A percentile compares a stretch with the other conserved stretches of the same genome.
These are phyloP conservation scores for Microctenopoma steveboyesi DNA, from an alignment of 2,797 vertebrate genomes.

Conservation along the genomic window DNA sequence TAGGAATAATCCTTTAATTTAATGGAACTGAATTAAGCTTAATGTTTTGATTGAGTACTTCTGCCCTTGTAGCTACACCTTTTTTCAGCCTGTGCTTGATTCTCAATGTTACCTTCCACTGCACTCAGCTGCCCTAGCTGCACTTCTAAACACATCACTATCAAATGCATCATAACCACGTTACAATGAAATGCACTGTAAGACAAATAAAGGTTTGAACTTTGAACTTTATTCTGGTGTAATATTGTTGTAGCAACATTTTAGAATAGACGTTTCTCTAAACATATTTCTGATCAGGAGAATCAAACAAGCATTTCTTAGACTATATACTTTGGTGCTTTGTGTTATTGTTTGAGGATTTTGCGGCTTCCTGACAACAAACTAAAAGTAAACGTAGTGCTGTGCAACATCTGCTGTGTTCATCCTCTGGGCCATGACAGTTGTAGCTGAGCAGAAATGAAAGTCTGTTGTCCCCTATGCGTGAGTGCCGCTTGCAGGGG, in stretches of 20 bases:
- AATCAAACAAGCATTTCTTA: no score
- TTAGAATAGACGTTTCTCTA: background rate
- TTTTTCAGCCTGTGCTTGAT: background rate
- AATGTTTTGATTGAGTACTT: slow-evolving; percentile 6
- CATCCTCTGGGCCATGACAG: slow-evolving; percentile 22
- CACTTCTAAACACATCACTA: no score
- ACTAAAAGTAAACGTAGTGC: background rate
- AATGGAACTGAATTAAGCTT: slow-evolving; percentile 16
- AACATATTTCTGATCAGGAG: no score
- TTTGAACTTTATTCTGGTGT: slow-evolving; percentile 26
- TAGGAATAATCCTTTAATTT: slow-evolving; percentile 35
- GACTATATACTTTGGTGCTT: background rate
- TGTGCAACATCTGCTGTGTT: slow-evolving; percentile 32
- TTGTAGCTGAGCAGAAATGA: slow-evolving; percentile 36
- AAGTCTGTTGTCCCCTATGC: slow-evolving; percentile 34
- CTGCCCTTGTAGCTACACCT: background rate
- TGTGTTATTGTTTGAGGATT: background rate
- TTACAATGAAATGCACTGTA: background rate
- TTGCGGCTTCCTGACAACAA: background rate
- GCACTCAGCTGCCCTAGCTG: no score
- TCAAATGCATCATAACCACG: no score
- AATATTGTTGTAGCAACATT: slow-evolving; percentile 8
- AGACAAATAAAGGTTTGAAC: slow-evolving; percentile 16
- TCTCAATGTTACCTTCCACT: background rate
- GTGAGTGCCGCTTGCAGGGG: slow-evolving; percentile 43